These are phyloP conservation scores for Lethrus apterus DNA, from an alignment of 1,140 invertebrate genomes.

Conservation along the genomic window DNA sequence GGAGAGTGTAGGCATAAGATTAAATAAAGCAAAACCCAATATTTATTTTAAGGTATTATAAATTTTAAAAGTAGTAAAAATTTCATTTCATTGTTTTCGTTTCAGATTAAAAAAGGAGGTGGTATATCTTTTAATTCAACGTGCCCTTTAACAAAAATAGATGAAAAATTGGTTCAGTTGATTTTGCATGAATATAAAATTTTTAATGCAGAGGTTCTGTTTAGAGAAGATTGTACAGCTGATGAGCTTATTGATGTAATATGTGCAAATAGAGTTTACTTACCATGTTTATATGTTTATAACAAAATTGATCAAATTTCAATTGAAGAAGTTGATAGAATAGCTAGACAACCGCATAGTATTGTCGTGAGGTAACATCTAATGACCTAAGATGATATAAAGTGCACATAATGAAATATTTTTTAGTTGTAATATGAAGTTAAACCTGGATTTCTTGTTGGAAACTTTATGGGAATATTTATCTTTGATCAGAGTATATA, in stretches of 20 bases:
- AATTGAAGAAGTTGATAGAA: constrained; percentile 95
- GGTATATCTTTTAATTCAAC: constrained; percentile 99
- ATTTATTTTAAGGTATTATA: constrained; percentile 89
- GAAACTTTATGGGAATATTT: constrained; percentile 93
- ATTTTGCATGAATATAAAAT: constrained; percentile 99
- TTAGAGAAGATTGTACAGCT: constrained; percentile 90
- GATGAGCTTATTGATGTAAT: constrained; percentile 99
- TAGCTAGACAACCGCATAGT: constrained; percentile 83
- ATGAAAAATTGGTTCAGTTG: constrained; percentile 97
- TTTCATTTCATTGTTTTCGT: constrained; percentile 24
- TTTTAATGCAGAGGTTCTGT: constrained; percentile 96
- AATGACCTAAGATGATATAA: neutral
- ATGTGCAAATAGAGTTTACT: constrained; percentile 91
- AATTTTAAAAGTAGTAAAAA: constrained; percentile 5
- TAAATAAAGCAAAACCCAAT: constrained; percentile 92
- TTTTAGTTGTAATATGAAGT: constrained; percentile 96
- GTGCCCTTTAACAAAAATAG: constrained; percentile 84
- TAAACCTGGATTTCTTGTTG: constrained; percentile 94
- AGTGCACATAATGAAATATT: neutral
- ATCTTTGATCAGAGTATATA: constrained; percentile 91
- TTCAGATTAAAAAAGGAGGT: constrained; percentile 87
- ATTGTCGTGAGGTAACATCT: constrained; percentile 81
- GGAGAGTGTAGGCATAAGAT: constrained; percentile 91
- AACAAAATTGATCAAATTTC: constrained; percentile 99
- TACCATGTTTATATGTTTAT: constrained; percentile 97